Conservation (phyloP, 2,113 vertebrate genomes). For the Coreoperca whiteheadi region DNA sequence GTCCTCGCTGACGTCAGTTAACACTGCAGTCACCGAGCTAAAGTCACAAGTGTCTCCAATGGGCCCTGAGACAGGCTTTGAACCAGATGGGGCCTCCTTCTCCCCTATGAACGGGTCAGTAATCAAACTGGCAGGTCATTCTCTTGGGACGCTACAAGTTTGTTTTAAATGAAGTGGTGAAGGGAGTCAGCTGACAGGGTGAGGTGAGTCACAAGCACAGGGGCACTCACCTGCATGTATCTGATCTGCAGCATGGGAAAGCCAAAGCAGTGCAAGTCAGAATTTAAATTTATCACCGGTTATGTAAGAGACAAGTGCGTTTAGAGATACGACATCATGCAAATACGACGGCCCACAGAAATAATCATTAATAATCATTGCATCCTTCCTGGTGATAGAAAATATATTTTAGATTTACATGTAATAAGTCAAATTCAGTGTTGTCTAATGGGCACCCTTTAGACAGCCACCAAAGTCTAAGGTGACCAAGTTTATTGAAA, state of each 20-base stretch:
- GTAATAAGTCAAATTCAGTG: neutral
- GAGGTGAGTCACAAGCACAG: constrained; percentile 61
- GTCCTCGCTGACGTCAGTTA: constrained; percentile 38
- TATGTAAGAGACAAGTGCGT: constrained; percentile 15
- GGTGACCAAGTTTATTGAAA: neutral
- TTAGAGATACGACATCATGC: constrained; percentile 28
- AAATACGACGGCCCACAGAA: constrained; percentile 7
- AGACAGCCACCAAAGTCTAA: neutral
- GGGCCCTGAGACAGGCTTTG: constrained; percentile 55
- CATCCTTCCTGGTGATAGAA: neutral
- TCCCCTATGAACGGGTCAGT: constrained; percentile 20
- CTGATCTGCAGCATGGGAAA: constrained; percentile 93
- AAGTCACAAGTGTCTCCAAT: constrained; percentile 40
- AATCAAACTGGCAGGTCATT: constrained; percentile 40
- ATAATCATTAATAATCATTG: constrained; percentile 1
- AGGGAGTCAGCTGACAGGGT: constrained; percentile 43
- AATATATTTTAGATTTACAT: neutral
- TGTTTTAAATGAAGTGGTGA: constrained; percentile 49
- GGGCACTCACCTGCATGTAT: constrained; percentile 94
- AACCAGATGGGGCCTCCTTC: constrained; percentile 56
- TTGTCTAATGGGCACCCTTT: neutral
- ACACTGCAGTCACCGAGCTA: constrained; percentile 41
- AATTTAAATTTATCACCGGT: constrained; percentile 37
- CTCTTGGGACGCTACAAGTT: constrained; percentile 48
- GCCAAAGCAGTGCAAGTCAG: constrained; percentile 82